Evolutionary conservation across 2,888 invertebrate species (phyloP), one percentile per base, ranked within the genome.

Genomic region (Synanthedon formicaeformis): DNA sequence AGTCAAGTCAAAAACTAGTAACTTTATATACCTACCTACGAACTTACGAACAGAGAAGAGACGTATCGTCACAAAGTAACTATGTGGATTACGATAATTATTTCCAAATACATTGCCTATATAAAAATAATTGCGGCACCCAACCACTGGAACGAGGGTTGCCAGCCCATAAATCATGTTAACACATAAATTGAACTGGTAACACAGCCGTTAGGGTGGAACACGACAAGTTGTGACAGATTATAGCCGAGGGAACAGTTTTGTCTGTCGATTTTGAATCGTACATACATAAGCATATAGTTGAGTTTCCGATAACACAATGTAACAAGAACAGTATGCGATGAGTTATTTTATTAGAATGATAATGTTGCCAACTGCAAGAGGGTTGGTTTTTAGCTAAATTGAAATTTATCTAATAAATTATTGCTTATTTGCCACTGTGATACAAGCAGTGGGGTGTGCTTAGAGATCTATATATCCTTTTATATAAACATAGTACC

Each of bases 331-430:
- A 56, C 54, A 51, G 59, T 62, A 58, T 59, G 60, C 62, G 56
- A 62, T 65, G 66, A 67, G 70, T 71, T 71, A 71, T 73, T 71
- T 71, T 74, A 76, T 78, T 78, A 76, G 66, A 66, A 73, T 78
- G 78, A 81, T 83, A 78, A 78, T 75, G 74, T 65, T 75, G 66
- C 68, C 75, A 75, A 64, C 71, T 67, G 60, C 57, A 53, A 60
- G 57, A 71, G 76, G 78, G 79, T 70, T 45, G 67, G 69, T 75
- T 80, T 71, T 78, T 74, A 63, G 57, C 73, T 71, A 76, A 81
- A 83, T 82, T 82, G 83, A 83, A 81, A 81, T 81, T 81, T 81
- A 86, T 85, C 81, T 75, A 78, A 85, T 85, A 82, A 85, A 83
- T 82, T 82, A 82, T 77, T 68, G 71, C 63, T 67, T 67, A 69